Conservation (phyloP, 2,113 vertebrate genomes). For the Zosterops pallidus region DNA sequence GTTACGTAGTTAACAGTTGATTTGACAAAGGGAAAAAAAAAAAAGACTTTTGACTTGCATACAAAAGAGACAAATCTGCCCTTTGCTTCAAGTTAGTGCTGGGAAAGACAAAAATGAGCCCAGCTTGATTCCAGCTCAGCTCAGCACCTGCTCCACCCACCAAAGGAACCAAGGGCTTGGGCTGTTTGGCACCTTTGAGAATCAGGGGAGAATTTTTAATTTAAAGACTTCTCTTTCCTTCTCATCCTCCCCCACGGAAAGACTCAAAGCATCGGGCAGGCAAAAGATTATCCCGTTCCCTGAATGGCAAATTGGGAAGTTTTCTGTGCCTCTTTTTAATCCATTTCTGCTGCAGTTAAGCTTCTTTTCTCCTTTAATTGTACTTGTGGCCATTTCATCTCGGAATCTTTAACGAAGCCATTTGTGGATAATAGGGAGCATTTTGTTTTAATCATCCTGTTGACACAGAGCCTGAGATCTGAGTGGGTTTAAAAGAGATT, state of each 20-base stretch:
- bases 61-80: constrained; percentile 28
- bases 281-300: constrained; percentile 17
- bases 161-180: constrained; percentile 46
- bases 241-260: constrained; percentile 45
- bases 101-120: constrained; percentile 61
- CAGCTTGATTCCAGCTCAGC: constrained; percentile 59
- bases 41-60: constrained; percentile 3
- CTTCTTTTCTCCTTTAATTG: constrained; percentile 37
- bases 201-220: constrained; percentile 62
- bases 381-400: constrained; percentile 33
- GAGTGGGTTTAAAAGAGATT: not conserved
- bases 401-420: not conserved
- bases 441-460: constrained; percentile 45
- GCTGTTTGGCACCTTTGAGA: constrained; percentile 57
- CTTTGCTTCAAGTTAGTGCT: not conserved
- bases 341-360: constrained; percentile 18
- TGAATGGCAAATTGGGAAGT: constrained; percentile 54
- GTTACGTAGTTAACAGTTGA: not conserved
- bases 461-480: not conserved
- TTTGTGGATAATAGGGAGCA: not conserved
- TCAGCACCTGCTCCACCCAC: constrained; percentile 59
- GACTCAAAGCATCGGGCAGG: constrained; percentile 50
- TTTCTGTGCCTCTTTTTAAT: constrained; percentile 33
- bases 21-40: not conserved
- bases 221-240: constrained; percentile 57